These are phyloP conservation scores for Pharmacophagus antenor DNA, from an alignment of 2,888 invertebrate genomes.

Conservation along the genomic window DNA sequence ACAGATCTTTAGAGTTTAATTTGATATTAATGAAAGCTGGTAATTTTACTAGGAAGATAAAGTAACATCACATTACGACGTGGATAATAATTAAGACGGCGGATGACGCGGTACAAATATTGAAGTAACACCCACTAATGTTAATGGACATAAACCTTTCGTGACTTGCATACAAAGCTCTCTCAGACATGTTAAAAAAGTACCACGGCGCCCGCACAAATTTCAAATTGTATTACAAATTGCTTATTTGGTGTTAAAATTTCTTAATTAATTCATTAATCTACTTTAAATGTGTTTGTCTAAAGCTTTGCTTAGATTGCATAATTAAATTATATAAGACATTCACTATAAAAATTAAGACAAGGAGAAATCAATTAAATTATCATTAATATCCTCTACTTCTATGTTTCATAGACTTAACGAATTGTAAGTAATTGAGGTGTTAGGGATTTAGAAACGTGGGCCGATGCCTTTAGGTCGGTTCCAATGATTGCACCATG, in stretches of 20 bases:
- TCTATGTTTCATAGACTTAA: neutral
- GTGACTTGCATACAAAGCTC: constrained; percentile 40
- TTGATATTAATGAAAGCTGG: constrained; percentile 25
- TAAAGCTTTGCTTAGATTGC: no score
- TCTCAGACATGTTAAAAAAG: constrained; percentile 61
- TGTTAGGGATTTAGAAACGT: constrained; percentile 7
- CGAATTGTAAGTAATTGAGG: constrained; percentile 35
- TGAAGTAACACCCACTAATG: constrained; percentile 48
- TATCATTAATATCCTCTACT: neutral
- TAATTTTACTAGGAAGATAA: constrained; percentile 20
- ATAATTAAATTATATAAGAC: no score
- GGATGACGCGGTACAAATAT: constrained; percentile 49
- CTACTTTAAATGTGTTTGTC: no score
- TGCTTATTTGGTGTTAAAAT: neutral
- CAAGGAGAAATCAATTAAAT: neutral
- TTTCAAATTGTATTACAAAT: constrained; percentile 2
- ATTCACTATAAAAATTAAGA: neutral
- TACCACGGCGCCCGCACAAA: constrained; percentile 34
- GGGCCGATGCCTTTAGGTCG: constrained; percentile 22
- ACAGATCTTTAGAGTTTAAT: neutral
- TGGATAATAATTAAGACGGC: constrained; percentile 54
- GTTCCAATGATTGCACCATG: constrained; percentile 25
- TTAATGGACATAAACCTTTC: constrained; percentile 62
- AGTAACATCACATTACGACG: constrained; percentile 46
- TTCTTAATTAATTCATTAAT: neutral